Evolutionary conservation across 2,888 invertebrate species (phyloP).

Genomic region (Drosophila testacea): DNA sequence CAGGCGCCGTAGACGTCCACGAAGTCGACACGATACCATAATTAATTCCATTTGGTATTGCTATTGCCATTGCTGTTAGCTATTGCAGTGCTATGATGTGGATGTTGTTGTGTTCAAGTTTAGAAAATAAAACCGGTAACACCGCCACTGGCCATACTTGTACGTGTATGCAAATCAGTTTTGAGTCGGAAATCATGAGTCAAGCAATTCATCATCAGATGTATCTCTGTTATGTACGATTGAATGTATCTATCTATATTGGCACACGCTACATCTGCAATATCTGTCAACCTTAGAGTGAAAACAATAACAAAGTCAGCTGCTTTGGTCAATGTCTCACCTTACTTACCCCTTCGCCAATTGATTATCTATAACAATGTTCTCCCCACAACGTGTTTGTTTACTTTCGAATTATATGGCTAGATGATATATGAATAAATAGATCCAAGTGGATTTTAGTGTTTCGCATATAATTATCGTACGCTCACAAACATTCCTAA

Average conservation of each 20-base stretch:
- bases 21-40: conserved; percentile 65
- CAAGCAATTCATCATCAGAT: conserved; percentile 72
- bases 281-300: conserved; percentile 31
- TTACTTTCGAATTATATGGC: conserved; percentile 25
- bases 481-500: conserved; percentile 14
- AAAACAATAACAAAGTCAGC: conserved; percentile 6
- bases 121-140: conserved; percentile 75
- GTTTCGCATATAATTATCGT: conserved; percentile 52
- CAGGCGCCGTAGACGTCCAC: conserved; percentile 34
- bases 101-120: conserved; percentile 64
- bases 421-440: conserved; percentile 37
- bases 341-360: neutral
- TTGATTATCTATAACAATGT: conserved; percentile 9
- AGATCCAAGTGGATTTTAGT: conserved; percentile 49
- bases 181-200: conserved; percentile 77
- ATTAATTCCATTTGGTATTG: conserved; percentile 66
- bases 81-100: conserved; percentile 26
- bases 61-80: conserved; percentile 33
- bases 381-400: conserved; percentile 13
- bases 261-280: conserved; percentile 21
- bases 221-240: conserved; percentile 5
- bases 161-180: conserved; percentile 76
- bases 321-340: neutral
- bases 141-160: conserved; percentile 74
- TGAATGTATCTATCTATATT: neutral